A percentile compares a stretch with the other conserved stretches of the same genome.
Conservation (phyloP, 2,888 invertebrate species). For the Schrankia costaestrigalis region DNA sequence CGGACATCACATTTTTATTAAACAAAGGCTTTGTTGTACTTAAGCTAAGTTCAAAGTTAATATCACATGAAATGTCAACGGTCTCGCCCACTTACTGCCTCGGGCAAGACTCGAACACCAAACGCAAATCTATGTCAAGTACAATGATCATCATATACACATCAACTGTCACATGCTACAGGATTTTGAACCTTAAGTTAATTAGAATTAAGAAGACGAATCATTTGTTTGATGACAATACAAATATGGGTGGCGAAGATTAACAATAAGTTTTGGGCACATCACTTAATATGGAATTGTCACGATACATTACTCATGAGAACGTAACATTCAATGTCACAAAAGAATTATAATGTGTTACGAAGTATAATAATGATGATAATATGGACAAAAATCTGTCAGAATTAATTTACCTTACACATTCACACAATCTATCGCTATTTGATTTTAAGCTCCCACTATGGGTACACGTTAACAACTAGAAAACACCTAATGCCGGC, state of each 20-base stretch:
- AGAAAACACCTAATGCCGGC: no score
- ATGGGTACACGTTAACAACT: no score
- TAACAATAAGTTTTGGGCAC: slow-evolving; percentile 30
- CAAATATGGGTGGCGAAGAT: slow-evolving; percentile 22
- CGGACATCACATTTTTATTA: background rate
- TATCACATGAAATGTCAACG: slow-evolving; percentile 39
- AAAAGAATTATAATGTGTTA: no score
- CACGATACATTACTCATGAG: slow-evolving; percentile 40
- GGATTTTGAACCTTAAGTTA: slow-evolving; percentile 12
- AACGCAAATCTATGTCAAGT: slow-evolving; percentile 57
- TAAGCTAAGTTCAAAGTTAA: slow-evolving; percentile 36
- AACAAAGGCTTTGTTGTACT: background rate
- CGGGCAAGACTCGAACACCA: slow-evolving; percentile 37
- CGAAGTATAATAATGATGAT: no score
- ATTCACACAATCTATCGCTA: no score
- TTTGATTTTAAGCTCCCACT: no score
- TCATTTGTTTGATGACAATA: slow-evolving; percentile 4
- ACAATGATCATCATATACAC: slow-evolving; percentile 23
- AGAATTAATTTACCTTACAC: no score
- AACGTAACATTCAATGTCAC: slow-evolving; percentile 1
- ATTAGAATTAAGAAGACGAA: slow-evolving; percentile 1
- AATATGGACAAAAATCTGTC: no score
- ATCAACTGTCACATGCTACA: slow-evolving; percentile 1
- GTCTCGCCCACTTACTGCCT: slow-evolving; percentile 45
- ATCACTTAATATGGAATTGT: slow-evolving; percentile 44